phyloP scores from a whole-genome alignment of 1,140 invertebrate species.

The Arion vulgaris region DNA sequence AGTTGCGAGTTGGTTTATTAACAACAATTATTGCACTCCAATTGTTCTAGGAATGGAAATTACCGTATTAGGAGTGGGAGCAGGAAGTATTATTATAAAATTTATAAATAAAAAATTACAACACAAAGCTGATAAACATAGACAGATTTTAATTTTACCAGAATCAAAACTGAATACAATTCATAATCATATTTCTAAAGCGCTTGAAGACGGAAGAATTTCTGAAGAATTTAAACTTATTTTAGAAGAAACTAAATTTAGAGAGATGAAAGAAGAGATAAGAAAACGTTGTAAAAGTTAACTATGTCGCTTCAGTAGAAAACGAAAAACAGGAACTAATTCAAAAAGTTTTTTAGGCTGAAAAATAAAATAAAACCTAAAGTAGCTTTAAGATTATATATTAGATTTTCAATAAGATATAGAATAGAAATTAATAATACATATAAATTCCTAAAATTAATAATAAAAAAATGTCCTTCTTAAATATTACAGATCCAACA shows the following conservation, averaged over 20 bases:
- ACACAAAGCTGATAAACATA: slow-evolving; percentile 1
- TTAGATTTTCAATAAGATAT: too few relatives aligned
- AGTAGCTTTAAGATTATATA: too few relatives aligned
- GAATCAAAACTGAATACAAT: slow-evolving; percentile 2
- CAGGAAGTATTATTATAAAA: background rate
- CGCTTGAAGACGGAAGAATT: background rate
- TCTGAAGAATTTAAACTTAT: slow-evolving; percentile 17
- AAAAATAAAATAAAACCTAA: background rate
- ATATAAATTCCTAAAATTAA: too few relatives aligned
- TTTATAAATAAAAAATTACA: slow-evolving; percentile 5
- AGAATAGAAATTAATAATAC: background rate
- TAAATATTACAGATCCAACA: background rate
- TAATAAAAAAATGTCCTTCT: background rate
- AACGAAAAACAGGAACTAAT: background rate
- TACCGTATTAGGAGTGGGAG: background rate
- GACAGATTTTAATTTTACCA: slow-evolving; percentile 15
- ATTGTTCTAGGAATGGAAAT: background rate
- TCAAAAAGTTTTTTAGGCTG: background rate
- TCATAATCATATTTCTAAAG: slow-evolving; percentile 8
- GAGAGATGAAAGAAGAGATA: slow-evolving; percentile 11
- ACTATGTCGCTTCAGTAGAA: background rate
- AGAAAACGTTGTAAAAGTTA: slow-evolving; percentile 2
- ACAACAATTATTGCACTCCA: background rate
- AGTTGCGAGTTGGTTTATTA: background rate
- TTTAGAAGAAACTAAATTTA: slow-evolving; percentile 4